These are phyloP conservation scores for Euproctis similis DNA, from an alignment of 2,888 invertebrate species.

Conservation along the genomic window DNA sequence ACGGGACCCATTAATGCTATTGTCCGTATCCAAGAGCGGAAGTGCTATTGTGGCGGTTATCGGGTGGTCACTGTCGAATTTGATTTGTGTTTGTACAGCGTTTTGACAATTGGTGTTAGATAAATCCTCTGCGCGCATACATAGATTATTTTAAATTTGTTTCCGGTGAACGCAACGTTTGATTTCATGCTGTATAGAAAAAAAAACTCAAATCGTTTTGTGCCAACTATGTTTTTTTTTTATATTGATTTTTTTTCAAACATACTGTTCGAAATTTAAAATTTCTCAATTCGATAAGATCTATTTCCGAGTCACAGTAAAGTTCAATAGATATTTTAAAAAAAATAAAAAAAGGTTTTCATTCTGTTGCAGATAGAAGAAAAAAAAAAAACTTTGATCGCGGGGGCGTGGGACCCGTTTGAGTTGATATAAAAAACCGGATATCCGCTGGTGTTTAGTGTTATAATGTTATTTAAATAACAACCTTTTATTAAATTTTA, in stretches of 20 bases:
- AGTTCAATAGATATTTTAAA: constrained; percentile 31
- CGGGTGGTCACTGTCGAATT: constrained; percentile 47
- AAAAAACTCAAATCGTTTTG: constrained; percentile 3
- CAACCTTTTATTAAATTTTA: constrained; percentile 24
- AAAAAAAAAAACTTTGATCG: constrained; percentile 31
- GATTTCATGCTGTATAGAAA: constrained; percentile 16
- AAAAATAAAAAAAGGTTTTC: constrained; percentile 37
- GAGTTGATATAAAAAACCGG: constrained; percentile 48
- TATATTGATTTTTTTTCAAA: constrained; percentile 6
- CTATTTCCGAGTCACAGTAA: constrained; percentile 34
- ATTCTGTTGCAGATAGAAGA: constrained; percentile 35
- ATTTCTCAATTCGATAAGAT: constrained; percentile 47
- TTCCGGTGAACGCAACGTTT: constrained; percentile 25
- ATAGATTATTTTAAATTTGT: constrained; percentile 32
- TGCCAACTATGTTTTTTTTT: neutral
- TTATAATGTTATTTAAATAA: constrained; percentile 32
- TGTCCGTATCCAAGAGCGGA: constrained; percentile 49
- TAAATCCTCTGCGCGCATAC: constrained; percentile 30
- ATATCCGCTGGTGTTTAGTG: constrained; percentile 56
- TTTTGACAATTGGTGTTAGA: constrained; percentile 55
- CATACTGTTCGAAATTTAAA: constrained; percentile 7
- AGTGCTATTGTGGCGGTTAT: constrained; percentile 45
- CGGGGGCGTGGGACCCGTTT: constrained; percentile 57
- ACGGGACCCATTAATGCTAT: constrained; percentile 37
- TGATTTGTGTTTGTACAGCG: constrained; percentile 45